Base-by-base conservation (phyloP, 2,797 vertebrate species). In the Scleropages formosus region DNA sequence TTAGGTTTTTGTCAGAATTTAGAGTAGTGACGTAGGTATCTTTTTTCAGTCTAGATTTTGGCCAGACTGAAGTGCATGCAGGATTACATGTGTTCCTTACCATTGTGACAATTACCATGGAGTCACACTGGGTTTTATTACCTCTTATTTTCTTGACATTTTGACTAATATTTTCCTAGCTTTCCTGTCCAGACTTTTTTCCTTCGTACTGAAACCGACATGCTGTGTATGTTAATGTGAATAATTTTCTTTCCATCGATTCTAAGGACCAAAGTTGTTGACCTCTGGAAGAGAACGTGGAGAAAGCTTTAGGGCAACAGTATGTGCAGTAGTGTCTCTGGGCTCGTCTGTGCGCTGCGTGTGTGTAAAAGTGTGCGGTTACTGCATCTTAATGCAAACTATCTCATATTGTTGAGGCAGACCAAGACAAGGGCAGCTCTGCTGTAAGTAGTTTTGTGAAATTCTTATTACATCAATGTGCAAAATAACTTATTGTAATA, bases 121-220 rank as follows among this genome's bases (percentile, higher is more conserved):
- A 56, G 24, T 56, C 69, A 71, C 69, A 11, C 31, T 51, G 51
- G 51, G 24, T 39, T 71, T 71, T 71, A 71, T 71, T 71, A 53
- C n/a, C 31, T 71, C 51, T 39, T 68, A 71, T 71, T 71, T 71
- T 58, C 49, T 56, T 31, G 2, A 47, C 22, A 71, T 71, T 71
- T 71, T 56, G 20, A 71, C 71, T 22, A 71, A 71, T 71, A 16
- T 47, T 71, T 39, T 8, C 24, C 69, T 49, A 12, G 8, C 66
- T 68, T 22, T 53, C 24, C 16, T 70, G 24, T 26, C 47, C 49
- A 27, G 56, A 56, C 66, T 68, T n/a, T 13, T 44, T 49, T 70
- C 8, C 24, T 70, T 49, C 70, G n/a, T 56, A 27, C 31, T 70
- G 56, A 70, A 26, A 56, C 47, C 70, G n/a, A 24, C 46, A 24